These are phyloP conservation scores for Drosophila kambysellisi DNA, from an alignment of 2,888 invertebrate species.

Conservation along the genomic window DNA sequence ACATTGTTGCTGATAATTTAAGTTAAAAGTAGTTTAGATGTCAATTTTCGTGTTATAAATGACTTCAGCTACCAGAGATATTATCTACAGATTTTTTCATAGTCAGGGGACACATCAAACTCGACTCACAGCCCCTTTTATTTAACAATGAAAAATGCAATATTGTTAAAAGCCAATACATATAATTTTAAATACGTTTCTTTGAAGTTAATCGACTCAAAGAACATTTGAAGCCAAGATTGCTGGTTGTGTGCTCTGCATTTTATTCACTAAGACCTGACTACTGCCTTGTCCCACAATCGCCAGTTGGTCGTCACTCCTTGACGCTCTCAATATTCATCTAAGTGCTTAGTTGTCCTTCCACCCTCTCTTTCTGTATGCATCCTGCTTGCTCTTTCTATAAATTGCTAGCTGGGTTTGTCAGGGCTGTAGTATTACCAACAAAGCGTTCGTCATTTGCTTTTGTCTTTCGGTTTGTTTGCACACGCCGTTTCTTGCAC, in stretches of 20 bases:
- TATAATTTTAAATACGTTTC: neutral
- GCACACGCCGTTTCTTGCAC: conserved; percentile 78
- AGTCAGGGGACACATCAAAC: neutral
- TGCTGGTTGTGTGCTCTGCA: neutral
- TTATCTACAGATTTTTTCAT: neutral
- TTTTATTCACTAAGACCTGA: neutral
- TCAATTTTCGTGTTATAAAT: neutral
- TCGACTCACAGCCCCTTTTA: neutral
- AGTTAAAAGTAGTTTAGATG: conserved; percentile 10
- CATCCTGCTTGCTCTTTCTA: neutral
- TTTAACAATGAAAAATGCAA: conserved; percentile 3
- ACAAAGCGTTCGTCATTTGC: conserved; percentile 77
- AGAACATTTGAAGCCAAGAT: conserved; percentile 7
- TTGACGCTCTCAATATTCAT: conserved; percentile 56
- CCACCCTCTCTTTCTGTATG: neutral
- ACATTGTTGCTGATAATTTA: neutral
- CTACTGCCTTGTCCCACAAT: conserved; percentile 35
- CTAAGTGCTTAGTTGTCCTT: conserved; percentile 35
- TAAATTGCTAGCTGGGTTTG: conserved; percentile 35
- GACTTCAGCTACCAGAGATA: neutral
- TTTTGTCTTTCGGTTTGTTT: conserved; percentile 81
- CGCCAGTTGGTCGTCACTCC: conserved; percentile 37
- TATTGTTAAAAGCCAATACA: neutral
- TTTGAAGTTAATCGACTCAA: conserved; percentile 9
- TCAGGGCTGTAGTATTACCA: conserved; percentile 48